A percentile compares a stretch with the other conserved stretches of the same genome.
These are phyloP conservation scores for Bruchidius siliquastri DNA, from an alignment of 2,888 invertebrate genomes.

Conservation along the genomic window DNA sequence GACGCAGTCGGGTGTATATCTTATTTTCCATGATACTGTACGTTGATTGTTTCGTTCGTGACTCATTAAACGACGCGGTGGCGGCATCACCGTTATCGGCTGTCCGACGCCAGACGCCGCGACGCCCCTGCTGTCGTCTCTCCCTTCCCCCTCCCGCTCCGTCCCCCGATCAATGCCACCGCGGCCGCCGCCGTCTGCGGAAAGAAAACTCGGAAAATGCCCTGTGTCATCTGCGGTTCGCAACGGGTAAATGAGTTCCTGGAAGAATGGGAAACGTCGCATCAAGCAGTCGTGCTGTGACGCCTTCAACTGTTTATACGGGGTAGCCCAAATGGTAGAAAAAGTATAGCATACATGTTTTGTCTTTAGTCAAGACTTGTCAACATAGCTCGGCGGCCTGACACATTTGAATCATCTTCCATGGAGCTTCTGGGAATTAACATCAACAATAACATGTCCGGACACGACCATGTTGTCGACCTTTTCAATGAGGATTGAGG, in stretches of 20 bases:
- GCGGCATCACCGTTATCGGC: background rate
- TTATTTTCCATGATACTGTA: background rate
- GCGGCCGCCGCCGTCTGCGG: background rate
- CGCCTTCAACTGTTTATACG: too few relatives aligned
- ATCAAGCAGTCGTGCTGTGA: too few relatives aligned
- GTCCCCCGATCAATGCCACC: background rate
- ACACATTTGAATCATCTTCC: too few relatives aligned
- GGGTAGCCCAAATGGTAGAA: too few relatives aligned
- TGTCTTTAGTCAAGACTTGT: too few relatives aligned
- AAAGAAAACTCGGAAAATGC: background rate
- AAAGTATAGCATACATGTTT: too few relatives aligned
- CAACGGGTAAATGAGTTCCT: background rate
- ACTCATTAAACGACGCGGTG: background rate
- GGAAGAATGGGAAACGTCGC: background rate
- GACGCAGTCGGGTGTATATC: too few relatives aligned
- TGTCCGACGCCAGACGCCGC: background rate
- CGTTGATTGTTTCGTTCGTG: background rate
- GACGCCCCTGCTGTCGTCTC: background rate
- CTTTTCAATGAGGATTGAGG: too few relatives aligned
- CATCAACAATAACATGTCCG: too few relatives aligned
- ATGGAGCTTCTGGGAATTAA: too few relatives aligned
- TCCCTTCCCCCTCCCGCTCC: background rate
- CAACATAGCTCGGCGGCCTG: too few relatives aligned
- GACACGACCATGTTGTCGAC: too few relatives aligned
- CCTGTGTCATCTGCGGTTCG: background rate